Base-by-base conservation (phyloP, 2,797 vertebrate species). In the Enteromius trimaculatus region DNA sequence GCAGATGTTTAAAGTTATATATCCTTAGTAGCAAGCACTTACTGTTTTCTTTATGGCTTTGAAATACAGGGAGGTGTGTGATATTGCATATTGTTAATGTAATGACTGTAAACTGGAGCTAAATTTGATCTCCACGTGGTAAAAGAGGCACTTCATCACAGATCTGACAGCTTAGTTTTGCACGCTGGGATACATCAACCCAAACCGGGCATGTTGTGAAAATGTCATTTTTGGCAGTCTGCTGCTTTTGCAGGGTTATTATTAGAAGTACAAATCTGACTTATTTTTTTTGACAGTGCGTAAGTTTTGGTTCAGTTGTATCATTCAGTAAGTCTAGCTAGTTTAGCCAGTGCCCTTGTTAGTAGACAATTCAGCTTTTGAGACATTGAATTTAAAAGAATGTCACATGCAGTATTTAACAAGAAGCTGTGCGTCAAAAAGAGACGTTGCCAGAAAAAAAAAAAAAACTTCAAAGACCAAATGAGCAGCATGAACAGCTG, bases 1-100 rank as follows among this genome's bases (percentile, higher is more conserved):
- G 23, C 74, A 74, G 42, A 79, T 19, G 31, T 42, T 82, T 60
- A 86, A 88, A 84, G 80, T 89, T 70, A 84, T 29, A 53, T 82
- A 77, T 69, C 68, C 44, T 29, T 29, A 81, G 77, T 49, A 71
- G 78, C 71, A 26, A 13, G 21, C 39, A 26, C 51, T 80, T 51
- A 66, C 72, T 62, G 58, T 44, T 62, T 77, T 58, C 14, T 62
- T 62, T 62, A 7, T 13, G 23, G 58, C 4, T 6, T 6, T 39
- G 49, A 49, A 64, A 62, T 26, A 37, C 71, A 69, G 19, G 60
- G 17, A 39, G n/a, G 31, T 34, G 76, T 66, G 62, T 83, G 37
- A 49, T 26, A 47, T 60, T 37, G 39, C 64, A 47, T 69, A 8
- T 31, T 65, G 47, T 42, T 19, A 77, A 51, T 23, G 19, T 70